Base-by-base conservation (phyloP, 2,113 vertebrate genomes). In the Microtus ochrogaster region DNA sequence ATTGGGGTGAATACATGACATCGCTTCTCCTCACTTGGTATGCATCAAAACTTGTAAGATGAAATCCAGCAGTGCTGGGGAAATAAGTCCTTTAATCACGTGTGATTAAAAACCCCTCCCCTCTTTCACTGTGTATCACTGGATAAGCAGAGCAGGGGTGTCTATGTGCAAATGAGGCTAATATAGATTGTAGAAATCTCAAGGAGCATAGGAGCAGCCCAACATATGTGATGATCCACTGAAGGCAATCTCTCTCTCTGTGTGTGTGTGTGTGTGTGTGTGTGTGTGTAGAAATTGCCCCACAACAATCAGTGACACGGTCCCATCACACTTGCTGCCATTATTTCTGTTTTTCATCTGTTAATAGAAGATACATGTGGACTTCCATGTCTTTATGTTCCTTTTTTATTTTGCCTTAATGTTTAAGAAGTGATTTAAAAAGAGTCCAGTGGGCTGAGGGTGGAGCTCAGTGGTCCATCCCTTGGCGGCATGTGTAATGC, bases 151-250 rank as follows among this genome's bases (percentile, higher is more conserved):
- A 70, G 39, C 1, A 72, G 77, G 68, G 72, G 9, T 33, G 26
- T 91, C 41, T 58, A 28, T 30, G 63, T 93, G 65, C 70, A 85
- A 95, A 93, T 33, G 91, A 65, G 36, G 76, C 22, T 66, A 66
- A 84, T 72, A 13, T 0, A 21, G 72, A 88, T 72, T 81, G 74
- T 55, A 63, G 72, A 93, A 91, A 86, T 36, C 47, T 83, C 49
- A 78, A 58, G 44, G 76, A 90, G 72, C 93, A 84, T 0, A 76
- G 84, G 26, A 90, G 36, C 63, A 95, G 88, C 36, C 78, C 61
- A 82, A 92, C 93, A 68, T 81, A 84, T 28, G 22, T 16, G 28
- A 66, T 49, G 83, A 95, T n/a, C 93, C 74, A 95, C 17, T 14
- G 58, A 49, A 63, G 72, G 93, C 28, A 87, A 39, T 82, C 4